These are phyloP conservation scores for Augochlorella aurata DNA, from an alignment of 2,888 invertebrate species.

Conservation along the genomic window DNA sequence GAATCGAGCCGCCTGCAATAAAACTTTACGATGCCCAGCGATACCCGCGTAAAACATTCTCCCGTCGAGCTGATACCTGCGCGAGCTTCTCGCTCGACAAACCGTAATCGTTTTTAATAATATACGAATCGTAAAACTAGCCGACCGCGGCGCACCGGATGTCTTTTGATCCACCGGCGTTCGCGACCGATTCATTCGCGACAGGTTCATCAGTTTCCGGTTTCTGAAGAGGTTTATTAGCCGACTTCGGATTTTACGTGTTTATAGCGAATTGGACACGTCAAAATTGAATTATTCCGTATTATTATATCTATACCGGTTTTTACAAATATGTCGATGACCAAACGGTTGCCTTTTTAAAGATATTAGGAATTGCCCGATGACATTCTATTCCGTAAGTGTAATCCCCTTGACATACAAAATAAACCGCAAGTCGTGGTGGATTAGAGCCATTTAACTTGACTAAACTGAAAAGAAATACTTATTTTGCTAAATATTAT, in stretches of 20 bases:
- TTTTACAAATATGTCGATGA: background rate
- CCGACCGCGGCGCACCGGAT: slow-evolving; percentile 28
- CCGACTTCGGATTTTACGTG: background rate
- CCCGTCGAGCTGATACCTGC: slow-evolving; percentile 37
- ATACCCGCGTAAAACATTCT: slow-evolving; percentile 54
- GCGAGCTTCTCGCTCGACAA: slow-evolving; percentile 59
- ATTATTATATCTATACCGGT: background rate
- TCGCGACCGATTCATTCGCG: background rate
- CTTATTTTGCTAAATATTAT: too few species aligned
- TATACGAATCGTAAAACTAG: slow-evolving; percentile 56
- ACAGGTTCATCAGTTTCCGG: slow-evolving; percentile 1
- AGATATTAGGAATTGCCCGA: too few species aligned
- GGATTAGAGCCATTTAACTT: too few species aligned
- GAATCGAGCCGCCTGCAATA: slow-evolving; percentile 61
- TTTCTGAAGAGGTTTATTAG: background rate
- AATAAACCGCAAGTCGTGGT: too few species aligned
- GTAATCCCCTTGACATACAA: too few species aligned
- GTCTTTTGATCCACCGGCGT: slow-evolving; percentile 41
- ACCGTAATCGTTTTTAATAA: slow-evolving; percentile 66
- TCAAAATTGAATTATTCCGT: background rate
- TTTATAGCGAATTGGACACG: background rate
- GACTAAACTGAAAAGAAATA: too few species aligned
- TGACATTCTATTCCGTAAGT: too few species aligned
- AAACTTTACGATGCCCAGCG: slow-evolving; percentile 64
- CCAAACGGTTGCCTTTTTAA: too few species aligned